Conservation (phyloP, 1,140 invertebrate genomes). For the Lamellibrachia luymesi region DNA sequence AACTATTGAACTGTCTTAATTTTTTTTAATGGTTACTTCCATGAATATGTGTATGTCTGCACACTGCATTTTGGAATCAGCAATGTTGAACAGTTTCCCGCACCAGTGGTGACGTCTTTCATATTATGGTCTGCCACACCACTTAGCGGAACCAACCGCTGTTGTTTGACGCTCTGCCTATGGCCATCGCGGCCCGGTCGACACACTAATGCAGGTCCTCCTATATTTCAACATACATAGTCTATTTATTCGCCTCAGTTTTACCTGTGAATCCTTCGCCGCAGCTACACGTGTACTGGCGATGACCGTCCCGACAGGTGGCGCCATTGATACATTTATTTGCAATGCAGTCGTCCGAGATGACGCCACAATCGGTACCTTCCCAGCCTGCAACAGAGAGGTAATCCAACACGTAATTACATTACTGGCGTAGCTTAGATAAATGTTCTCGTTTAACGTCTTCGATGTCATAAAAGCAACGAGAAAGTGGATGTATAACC, state of each 20-base stretch:
- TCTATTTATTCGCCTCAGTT: neutral
- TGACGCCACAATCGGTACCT: slow-evolving; percentile 83
- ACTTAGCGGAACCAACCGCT: neutral
- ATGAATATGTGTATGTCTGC: no score
- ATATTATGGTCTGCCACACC: no score
- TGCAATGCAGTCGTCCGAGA: slow-evolving; percentile 69
- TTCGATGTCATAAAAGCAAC: no score
- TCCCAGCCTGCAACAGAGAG: slow-evolving; percentile 86
- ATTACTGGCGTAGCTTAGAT: no score
- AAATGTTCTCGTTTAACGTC: no score
- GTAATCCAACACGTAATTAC: neutral
- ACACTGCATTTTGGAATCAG: no score
- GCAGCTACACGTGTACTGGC: slow-evolving; percentile 68
- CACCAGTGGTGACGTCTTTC: no score
- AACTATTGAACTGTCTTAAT: no score
- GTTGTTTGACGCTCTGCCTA: neutral
- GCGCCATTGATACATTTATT: slow-evolving; percentile 84
- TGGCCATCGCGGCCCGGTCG: neutral
- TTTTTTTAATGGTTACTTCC: no score
- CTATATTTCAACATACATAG: neutral
- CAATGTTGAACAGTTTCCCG: no score
- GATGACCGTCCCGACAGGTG: slow-evolving; percentile 67
- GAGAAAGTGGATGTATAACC: no score
- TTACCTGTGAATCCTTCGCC: slow-evolving; percentile 33
- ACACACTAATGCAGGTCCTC: neutral